Evolutionary conservation across 2,113 vertebrate species (phyloP).

Genomic region (Okapia johnstoni): DNA sequence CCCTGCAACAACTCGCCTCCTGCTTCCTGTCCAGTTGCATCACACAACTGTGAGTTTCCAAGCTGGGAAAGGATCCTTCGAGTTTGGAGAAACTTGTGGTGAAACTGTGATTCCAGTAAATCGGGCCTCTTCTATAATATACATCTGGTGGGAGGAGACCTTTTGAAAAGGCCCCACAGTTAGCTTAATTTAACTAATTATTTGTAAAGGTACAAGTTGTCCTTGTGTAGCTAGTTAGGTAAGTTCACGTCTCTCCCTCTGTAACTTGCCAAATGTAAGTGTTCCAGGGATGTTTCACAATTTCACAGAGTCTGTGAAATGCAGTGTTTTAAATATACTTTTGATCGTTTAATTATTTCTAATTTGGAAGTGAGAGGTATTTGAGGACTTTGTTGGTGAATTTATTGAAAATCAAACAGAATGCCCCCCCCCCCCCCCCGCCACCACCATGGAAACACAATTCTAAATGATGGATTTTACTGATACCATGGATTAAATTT

Average conservation of each 20-base stretch:
- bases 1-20: background rate
- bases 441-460: background rate
- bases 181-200: conserved; percentile 46
- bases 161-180: conserved; percentile 16
- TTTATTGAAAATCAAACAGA: background rate
- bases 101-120: background rate
- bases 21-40: background rate
- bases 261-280: background rate
- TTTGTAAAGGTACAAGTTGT: conserved; percentile 45
- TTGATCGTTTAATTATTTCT: background rate
- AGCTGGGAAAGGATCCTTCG: background rate
- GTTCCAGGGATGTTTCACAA: background rate
- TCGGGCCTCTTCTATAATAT: background rate
- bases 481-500: background rate
- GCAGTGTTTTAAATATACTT: background rate
- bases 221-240: conserved; percentile 53
- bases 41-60: background rate
- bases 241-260: background rate
- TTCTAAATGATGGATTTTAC: background rate
- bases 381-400: conserved; percentile 23
- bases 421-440: background rate
- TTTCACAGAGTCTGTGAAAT: background rate
- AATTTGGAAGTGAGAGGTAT: background rate
- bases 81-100: background rate
- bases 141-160: background rate